These are phyloP conservation scores for Liposcelis brunnea DNA, from an alignment of 2,888 invertebrate species.

Conservation along the genomic window DNA sequence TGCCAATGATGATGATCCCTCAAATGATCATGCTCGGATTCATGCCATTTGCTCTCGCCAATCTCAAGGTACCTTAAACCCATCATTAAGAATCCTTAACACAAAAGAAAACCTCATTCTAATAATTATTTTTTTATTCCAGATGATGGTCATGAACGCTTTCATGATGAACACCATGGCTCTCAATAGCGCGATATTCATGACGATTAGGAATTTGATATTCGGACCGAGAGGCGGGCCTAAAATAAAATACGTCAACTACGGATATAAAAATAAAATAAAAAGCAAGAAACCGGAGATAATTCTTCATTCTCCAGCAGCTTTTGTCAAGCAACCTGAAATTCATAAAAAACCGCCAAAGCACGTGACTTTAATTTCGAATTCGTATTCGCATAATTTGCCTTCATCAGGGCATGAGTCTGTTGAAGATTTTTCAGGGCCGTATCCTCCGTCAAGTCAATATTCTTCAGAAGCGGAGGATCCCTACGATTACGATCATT, in stretches of 20 bases:
- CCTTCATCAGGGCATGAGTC: too few species aligned
- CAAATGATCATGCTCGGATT: constrained; percentile 17
- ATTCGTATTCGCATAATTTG: too few species aligned
- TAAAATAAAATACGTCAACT: constrained; percentile 19
- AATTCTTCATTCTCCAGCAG: constrained; percentile 3
- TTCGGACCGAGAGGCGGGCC: constrained; percentile 19
- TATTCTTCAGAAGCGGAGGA: too few species aligned
- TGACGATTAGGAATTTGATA: constrained; percentile 20
- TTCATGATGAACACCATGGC: constrained; percentile 21
- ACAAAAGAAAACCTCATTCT: neutral
- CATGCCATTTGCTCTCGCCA: constrained; percentile 16
- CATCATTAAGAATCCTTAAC: too few species aligned
- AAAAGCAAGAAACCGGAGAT: constrained; percentile 1
- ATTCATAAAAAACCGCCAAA: neutral
- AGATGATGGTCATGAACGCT: constrained; percentile 20
- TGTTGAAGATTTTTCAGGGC: too few species aligned
- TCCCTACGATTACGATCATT: too few species aligned
- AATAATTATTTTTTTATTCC: neutral
- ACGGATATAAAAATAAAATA: constrained; percentile 17
- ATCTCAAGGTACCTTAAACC: constrained; percentile 16
- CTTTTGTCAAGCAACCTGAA: neutral
- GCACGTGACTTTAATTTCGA: too few species aligned
- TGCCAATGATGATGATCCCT: constrained; percentile 15
- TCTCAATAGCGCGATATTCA: constrained; percentile 19
- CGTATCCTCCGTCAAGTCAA: too few species aligned